Evolutionary conservation across 2,888 invertebrate species (phyloP), one percentile per base, ranked within the genome.

Genomic region (Podabrus alpinus): DNA sequence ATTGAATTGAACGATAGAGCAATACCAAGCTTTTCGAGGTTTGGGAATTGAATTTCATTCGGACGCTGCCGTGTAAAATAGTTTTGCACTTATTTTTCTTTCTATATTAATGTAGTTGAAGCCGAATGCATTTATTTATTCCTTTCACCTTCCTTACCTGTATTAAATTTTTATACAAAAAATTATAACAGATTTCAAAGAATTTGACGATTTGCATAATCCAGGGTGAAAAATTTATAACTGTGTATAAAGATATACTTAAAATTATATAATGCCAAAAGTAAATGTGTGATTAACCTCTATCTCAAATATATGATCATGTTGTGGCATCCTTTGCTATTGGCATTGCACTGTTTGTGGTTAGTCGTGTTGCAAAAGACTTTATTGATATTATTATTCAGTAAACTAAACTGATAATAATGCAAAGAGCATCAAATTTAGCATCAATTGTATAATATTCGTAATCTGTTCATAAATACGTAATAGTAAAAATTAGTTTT

Each of bases 1-100:
- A 86, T 87, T 85, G 86, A 85, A 86, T 86, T 86, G 86, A 85
- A 86, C 86, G 85, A 85, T 83, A 82, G 82, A 81, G 84, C 82
- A 82, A 80, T 82, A 82, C 80, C 81, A 79, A 80, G 77, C 82
- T 80, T 83, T 84, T 81, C 81, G 82, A 80, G 83, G 82, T 81
- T 82, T 82, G 79, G 78, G 80, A 82, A 83, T 83, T 83, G 79
- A 80, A 83, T 83, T 83, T 83, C 79, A 78, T 77, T 77, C 74
- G 75, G 75, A 71, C 74, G 72, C 66, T 60, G 15, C 66, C 59
- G 71, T 71, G 64, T 66, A 77, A 74, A 74, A 72, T 77, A 74
- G 74, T 74, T 77, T 73, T 45, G 62, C 29, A 59, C 71, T 73
- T 70, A 74, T 76, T 77, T 61, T 21, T 72, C 68, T 60, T 64